Evolutionary conservation across 2,888 invertebrate species (phyloP).

Genomic region (Drosophila colorata): DNA sequence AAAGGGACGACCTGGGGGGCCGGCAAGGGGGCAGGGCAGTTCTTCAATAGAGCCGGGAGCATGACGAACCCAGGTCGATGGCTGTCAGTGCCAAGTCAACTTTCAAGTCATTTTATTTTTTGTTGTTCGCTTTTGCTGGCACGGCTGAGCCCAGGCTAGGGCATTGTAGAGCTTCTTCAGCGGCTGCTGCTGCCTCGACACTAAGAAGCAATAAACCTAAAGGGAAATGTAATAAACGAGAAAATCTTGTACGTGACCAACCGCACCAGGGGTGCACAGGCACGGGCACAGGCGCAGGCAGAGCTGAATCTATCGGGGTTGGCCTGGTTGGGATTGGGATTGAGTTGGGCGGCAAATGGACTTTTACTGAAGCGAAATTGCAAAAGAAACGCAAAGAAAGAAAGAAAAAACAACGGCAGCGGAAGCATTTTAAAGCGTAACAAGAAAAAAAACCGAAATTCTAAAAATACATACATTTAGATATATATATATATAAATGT

Average conservation of each 20-base stretch:
- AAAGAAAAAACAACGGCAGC: slow-evolving; percentile 40
- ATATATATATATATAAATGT: slow-evolving; percentile 15
- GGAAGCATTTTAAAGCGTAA: slow-evolving; percentile 79
- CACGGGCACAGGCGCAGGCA: slow-evolving; percentile 21
- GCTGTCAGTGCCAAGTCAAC: slow-evolving; percentile 78
- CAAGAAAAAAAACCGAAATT: slow-evolving; percentile 53
- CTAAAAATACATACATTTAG: slow-evolving; percentile 23
- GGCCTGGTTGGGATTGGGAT: slow-evolving; percentile 37
- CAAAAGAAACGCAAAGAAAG: slow-evolving; percentile 56
- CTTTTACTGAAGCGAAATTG: slow-evolving; percentile 69
- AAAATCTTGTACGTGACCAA: slow-evolving; percentile 85
- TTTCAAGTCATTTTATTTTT: slow-evolving; percentile 65
- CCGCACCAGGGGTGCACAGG: slow-evolving; percentile 78
- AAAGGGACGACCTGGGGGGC: slow-evolving; percentile 2
- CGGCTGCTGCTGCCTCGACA: slow-evolving; percentile 61
- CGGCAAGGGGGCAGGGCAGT: slow-evolving; percentile 11
- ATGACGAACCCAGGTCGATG: slow-evolving; percentile 75
- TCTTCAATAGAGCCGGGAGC: slow-evolving; percentile 31
- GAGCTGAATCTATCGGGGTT: slow-evolving; percentile 50
- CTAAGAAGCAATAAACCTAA: slow-evolving; percentile 84
- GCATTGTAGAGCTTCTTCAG: slow-evolving; percentile 59
- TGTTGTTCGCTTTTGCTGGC: slow-evolving; percentile 35
- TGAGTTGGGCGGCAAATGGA: slow-evolving; percentile 66
- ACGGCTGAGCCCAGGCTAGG: slow-evolving; percentile 50
- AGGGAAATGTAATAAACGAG: slow-evolving; percentile 84